Evolutionary conservation across 2,797 vertebrate species (phyloP), one percentile per base, ranked within the genome.

Genomic region (Parauchenoglanis ngamensis): DNA sequence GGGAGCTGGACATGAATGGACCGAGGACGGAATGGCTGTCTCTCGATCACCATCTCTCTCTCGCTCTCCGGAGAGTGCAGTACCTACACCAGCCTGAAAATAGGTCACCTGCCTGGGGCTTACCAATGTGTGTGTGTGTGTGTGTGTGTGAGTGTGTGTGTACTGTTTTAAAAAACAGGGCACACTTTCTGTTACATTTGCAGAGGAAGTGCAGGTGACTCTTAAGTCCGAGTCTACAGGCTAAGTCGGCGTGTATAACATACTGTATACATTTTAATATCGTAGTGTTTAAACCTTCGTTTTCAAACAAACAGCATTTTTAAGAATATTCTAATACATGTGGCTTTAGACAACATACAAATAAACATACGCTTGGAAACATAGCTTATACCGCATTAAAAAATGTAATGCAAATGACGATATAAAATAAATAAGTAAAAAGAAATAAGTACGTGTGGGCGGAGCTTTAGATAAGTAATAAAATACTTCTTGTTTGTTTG

Each of bases 61-160:
- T 68, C 83, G 46, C 46, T 49, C 56, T 63, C 56, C 23, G 87
- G 49, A 49, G 67, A 56, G 75, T 83, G 65, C 75, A 72, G 88
- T 93, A 92, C 90, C 70, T 90, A 93, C 92, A 92, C 75, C 40
- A 79, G 68, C 8, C 81, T 85, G 87, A 94, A 95, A 95, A 94
- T 95, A 94, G 95, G 95, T 95, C 93, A 92, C 90, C 90, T 86
- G 92, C 93, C 93, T 87, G 88, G 89, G 93, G 92, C 91, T 92
- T 91, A 91, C 90, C 46, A 25, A 31, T 56, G 72, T 67, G 59
- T 63, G 72, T 28, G 25, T 76, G 70, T 61, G 63, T 70, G 28
- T 86, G 31, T 79, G 75, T 79, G 59, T 87, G 67, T n/a, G 52
- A 82, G 84, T 83, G 78, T 79, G 65, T 82, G 54, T 57, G 15